Evolutionary conservation across 2,888 invertebrate genomes (phyloP).

Genomic region (Eristalinus aeneus): DNA sequence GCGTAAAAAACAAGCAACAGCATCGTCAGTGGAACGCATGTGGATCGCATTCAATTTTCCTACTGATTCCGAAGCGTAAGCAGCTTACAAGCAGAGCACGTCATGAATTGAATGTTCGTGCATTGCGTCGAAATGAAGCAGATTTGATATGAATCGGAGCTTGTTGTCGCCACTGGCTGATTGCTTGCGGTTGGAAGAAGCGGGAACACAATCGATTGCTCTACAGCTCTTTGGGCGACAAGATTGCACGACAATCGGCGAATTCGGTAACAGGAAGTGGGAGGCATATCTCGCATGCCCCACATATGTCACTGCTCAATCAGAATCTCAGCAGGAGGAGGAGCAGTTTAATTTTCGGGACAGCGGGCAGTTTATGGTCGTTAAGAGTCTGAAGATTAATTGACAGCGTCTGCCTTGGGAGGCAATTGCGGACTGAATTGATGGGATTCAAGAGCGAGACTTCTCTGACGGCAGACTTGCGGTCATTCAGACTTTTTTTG

Average conservation of each 20-base stretch:
- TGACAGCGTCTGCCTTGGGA: background rate
- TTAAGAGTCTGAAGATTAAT: background rate
- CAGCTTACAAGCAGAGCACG: conserved; percentile 32
- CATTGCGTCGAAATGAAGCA: conserved; percentile 12
- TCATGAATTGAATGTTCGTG: conserved; percentile 37
- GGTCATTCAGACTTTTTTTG: conserved; percentile 32
- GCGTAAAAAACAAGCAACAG: background rate
- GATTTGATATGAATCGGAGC: conserved; percentile 16
- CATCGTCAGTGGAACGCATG: conserved; percentile 51
- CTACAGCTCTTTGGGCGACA: background rate
- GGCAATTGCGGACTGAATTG: background rate
- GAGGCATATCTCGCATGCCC: conserved; percentile 33
- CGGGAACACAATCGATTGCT: conserved; percentile 4
- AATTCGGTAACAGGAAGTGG: background rate
- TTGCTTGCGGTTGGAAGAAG: background rate
- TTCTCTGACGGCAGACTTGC: conserved; percentile 12
- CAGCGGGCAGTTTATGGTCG: background rate
- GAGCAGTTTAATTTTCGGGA: background rate
- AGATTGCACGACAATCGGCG: background rate
- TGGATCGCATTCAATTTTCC: conserved; percentile 40
- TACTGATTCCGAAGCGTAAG: conserved; percentile 13
- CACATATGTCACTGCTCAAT: conserved; percentile 16
- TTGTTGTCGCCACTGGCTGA: conserved; percentile 1
- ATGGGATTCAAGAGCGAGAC: background rate
- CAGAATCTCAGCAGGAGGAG: background rate